Base-by-base conservation (phyloP, 2,797 vertebrate species). In the Diceros bicornis region DNA sequence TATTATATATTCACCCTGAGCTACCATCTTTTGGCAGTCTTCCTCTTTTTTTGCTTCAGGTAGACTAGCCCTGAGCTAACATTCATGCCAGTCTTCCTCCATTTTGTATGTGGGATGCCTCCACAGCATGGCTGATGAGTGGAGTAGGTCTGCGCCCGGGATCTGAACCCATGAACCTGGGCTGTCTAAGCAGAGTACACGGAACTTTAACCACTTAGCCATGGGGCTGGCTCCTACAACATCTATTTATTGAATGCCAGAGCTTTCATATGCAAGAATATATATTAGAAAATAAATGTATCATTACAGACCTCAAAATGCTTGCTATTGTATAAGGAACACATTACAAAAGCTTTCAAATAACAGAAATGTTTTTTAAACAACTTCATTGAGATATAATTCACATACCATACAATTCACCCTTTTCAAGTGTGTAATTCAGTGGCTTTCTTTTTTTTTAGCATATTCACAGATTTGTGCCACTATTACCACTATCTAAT, bases 211-310 rank as follows among this genome's bases (percentile, higher is more conserved):
- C 41, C 41, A 41, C 41, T 41, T 41, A 41, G 41, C 41, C 41
- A 41, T 41, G 41, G 41, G 41, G 41, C 41, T 41, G 41, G 41
- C 41, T 41, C 41, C 41, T 4, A 41, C 41, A 41, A 41, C 41
- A 41, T 41, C 41, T 41, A 41, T 57, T 69, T 83, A 50, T 32
- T 81, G 59, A 93, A 34, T 93, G 52, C 23, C 37, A 91, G 62
- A 50, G 18, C 18, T 95, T 85, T 93, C 18, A 23, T 95, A 77
- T 81, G 96, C 55, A 91, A 71, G 37, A 94, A 71, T 86, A 64
- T 5, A 20, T 72, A 57, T 86, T 66, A 64, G 47, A 68, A 95
- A 84, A 84, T 37, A 57, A 59, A 68, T 52, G 16, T 12, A 62
- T 29, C 32, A 78, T 86, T 87, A 92, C 13, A 77, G 44, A 50